A percentile compares a stretch with the other conserved stretches of the same genome.
These are phyloP conservation scores for Cladopsammia gracilis DNA, from an alignment of 64 coral and sea anemone genomes.

Conservation along the genomic window DNA sequence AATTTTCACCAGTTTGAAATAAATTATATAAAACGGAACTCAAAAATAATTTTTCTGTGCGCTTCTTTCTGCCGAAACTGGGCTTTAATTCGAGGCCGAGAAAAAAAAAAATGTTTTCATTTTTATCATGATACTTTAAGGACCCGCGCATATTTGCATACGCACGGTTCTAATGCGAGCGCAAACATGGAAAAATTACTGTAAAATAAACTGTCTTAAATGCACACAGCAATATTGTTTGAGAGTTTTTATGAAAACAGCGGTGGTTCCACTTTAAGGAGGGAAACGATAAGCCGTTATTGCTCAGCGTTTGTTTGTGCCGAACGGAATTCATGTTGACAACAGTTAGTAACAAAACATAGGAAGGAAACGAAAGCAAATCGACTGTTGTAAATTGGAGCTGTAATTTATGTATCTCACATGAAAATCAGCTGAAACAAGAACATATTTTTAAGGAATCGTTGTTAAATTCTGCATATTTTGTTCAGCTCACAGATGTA, in stretches of 20 bases:
- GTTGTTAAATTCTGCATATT: neutral
- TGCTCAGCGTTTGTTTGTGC: neutral
- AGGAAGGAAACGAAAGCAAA: constrained; percentile 17
- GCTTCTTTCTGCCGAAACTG: neutral
- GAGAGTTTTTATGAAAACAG: constrained; percentile 8
- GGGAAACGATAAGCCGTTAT: neutral
- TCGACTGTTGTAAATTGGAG: neutral
- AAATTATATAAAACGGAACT: too few relatives aligned
- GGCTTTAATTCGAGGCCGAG: neutral
- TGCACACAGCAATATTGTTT: constrained; percentile 21
- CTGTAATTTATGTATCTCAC: constrained; percentile 14
- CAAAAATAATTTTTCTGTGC: neutral
- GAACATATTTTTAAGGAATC: neutral
- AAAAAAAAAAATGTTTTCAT: neutral
- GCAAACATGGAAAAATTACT: constrained; percentile 1
- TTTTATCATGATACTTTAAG: neutral
- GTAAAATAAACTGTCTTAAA: neutral
- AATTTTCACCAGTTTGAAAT: too few relatives aligned
- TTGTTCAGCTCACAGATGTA: neutral
- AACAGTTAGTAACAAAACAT: constrained; percentile 19
- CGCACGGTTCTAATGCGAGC: neutral
- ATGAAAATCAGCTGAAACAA: neutral
- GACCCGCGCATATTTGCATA: neutral
- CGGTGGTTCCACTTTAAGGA: neutral
- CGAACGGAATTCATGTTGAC: neutral